A percentile compares a stretch with the other conserved stretches of the same genome.
These are phyloP conservation scores for Drosophila antonietae DNA, from an alignment of 2,888 invertebrate genomes.

Conservation along the genomic window DNA sequence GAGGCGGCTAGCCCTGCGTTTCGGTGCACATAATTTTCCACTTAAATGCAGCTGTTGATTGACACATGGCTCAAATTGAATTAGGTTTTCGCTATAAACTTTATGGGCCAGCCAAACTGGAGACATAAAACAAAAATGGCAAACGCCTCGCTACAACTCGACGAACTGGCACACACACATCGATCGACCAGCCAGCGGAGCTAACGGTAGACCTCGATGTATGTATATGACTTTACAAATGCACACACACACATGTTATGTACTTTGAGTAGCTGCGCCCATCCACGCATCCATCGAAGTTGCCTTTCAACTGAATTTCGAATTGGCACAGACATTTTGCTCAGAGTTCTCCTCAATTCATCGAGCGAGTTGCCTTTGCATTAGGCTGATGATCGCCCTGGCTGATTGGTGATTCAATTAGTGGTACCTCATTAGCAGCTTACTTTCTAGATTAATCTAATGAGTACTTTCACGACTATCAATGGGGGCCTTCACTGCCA, in stretches of 20 bases:
- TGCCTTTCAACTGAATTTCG: conserved; percentile 3
- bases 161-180: conserved; percentile 25
- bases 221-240: conserved; percentile 9
- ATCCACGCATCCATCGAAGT: conserved; percentile 14
- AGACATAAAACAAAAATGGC: conserved; percentile 53
- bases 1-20: conserved; percentile 20
- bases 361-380: neutral
- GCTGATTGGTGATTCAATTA: conserved; percentile 30
- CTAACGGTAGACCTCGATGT: conserved; percentile 27
- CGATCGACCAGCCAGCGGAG: conserved; percentile 14
- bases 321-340: neutral
- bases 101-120: conserved; percentile 54
- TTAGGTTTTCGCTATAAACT: conserved; percentile 61
- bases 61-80: conserved; percentile 73
- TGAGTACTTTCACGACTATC: conserved; percentile 6
- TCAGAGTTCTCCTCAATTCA: conserved; percentile 10
- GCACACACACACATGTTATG: neutral
- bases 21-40: conserved; percentile 68
- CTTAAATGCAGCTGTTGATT: conserved; percentile 76
- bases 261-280: conserved; percentile 9
- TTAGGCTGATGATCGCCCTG: neutral
- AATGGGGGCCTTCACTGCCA: neutral
- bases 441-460: conserved; percentile 8
- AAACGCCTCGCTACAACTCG: conserved; percentile 30
- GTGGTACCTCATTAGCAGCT: conserved; percentile 5